Base-by-base conservation (phyloP, 1,140 invertebrate genomes). In the Venturia canescens region DNA sequence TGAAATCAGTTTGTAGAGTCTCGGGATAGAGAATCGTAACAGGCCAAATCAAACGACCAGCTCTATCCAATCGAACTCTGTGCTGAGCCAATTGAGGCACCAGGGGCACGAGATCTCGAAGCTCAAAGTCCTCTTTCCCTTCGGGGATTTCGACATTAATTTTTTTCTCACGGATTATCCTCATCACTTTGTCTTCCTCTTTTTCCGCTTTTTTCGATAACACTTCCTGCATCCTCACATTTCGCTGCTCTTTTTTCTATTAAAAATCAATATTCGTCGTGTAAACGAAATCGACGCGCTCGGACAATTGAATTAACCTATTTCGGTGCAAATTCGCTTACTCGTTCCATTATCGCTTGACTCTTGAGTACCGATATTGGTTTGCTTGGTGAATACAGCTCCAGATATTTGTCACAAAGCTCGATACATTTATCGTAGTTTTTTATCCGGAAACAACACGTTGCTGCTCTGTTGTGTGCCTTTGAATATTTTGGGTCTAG, bases 1-100 rank as follows among this genome's bases (percentile, higher is more conserved):
- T 93, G 85, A 96, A 95, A 88, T 97, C 96, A 79, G 94, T 94
- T 74, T 94, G 93, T 77, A 93, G 89, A 84, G 93, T 94, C 91
- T 98, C 96, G 5, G 97, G 97, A 91, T 98, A 98, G 21, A 97
- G 91, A 85, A 98, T 95, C 53, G 96, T 91, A 71, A 96, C 94
- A 60, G 98, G 97, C 97, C 96, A 97, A 83, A 96, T 87, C 79
- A 97, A 92, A 83, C 93, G 87, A 85, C 92, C 90, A 23, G 92
- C 84, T n/a, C 93, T 91, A 84, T 94, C 91, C 2, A 96, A 84
- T 85, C 93, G 91, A 18, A 96, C 95, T 92, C 90, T 89, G 88
- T 89, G 85, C 69, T 94, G 90, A 44, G 92, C 91, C 72, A 95
- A 91, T 83, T 94, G 93, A 0, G 95, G 94, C 86, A 95, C 92